Evolutionary conservation across 2,113 vertebrate species (phyloP).

Genomic region (Lagopus leucura): DNA sequence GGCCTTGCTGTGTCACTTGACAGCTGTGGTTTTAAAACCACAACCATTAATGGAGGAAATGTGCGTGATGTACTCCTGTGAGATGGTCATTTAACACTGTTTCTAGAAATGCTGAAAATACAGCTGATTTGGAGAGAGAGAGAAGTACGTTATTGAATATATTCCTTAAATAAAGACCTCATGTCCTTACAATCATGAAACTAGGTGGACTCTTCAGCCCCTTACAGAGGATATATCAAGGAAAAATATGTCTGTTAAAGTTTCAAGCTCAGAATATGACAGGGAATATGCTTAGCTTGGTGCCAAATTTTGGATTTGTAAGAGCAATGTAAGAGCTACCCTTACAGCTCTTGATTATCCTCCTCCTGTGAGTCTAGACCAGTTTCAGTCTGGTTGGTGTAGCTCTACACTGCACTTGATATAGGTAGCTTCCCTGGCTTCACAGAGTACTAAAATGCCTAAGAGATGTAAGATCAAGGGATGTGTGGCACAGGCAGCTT

Average conservation of each 20-base stretch:
- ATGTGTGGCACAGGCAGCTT: slow-evolving; percentile 18
- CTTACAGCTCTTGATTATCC: background rate
- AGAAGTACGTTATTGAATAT: background rate
- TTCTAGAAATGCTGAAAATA: background rate
- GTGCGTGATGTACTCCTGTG: background rate
- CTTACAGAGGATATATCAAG: background rate
- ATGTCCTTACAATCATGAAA: background rate
- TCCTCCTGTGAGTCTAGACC: background rate
- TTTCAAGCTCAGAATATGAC: background rate
- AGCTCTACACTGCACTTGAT: background rate
- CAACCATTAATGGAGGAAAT: background rate
- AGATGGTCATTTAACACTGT: background rate
- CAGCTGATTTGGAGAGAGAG: background rate
- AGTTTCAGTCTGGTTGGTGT: background rate
- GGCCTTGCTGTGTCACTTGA: background rate
- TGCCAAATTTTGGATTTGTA: background rate
- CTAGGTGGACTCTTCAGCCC: background rate
- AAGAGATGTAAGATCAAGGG: background rate
- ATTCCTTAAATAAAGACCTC: background rate
- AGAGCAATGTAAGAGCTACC: too few relatives aligned
- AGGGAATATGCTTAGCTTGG: background rate
- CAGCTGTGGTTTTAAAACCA: background rate
- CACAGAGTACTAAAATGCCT: background rate
- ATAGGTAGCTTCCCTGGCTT: background rate
- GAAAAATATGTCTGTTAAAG: background rate